These are phyloP conservation scores for Drosophila meridionalis DNA, from an alignment of 2,888 invertebrate species.

Conservation along the genomic window DNA sequence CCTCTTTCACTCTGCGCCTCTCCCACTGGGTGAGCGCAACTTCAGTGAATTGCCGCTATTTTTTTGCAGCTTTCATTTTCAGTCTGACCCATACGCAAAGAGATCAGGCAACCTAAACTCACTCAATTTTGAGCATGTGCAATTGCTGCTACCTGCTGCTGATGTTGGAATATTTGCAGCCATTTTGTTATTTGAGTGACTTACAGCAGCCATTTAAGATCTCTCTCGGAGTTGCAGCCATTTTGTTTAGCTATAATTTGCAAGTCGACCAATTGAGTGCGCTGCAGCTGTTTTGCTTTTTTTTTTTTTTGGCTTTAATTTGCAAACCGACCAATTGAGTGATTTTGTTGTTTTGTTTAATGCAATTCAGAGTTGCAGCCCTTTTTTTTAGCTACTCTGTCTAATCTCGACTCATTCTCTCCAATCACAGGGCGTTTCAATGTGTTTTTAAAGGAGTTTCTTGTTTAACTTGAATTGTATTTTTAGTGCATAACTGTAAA, in stretches of 20 bases:
- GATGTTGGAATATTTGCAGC: neutral
- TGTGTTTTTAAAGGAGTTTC: neutral
- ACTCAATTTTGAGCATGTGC: neutral
- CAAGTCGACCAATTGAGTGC: neutral
- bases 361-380: too few relatives aligned
- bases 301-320: neutral
- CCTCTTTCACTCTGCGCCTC: too few relatives aligned
- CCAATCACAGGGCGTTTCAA: slow-evolving; percentile 18
- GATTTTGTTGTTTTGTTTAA: too few relatives aligned
- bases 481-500: slow-evolving; percentile 40
- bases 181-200: neutral
- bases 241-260: too few relatives aligned
- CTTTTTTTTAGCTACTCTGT: too few relatives aligned
- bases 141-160: neutral
- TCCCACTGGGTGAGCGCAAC: neutral
- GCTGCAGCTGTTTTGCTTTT: slow-evolving; percentile 9
- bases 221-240: too few relatives aligned
- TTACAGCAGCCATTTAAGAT: too few relatives aligned
- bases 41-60: neutral
- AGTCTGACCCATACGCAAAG: neutral
- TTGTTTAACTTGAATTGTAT: slow-evolving; percentile 20
- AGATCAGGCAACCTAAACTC: neutral
- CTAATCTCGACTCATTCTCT: neutral
- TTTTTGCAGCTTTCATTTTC: neutral
- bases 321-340: neutral